A percentile compares a stretch with the other conserved stretches of the same genome.
Conservation (phyloP, 2,888 invertebrate species). For the Trilocha varians region DNA sequence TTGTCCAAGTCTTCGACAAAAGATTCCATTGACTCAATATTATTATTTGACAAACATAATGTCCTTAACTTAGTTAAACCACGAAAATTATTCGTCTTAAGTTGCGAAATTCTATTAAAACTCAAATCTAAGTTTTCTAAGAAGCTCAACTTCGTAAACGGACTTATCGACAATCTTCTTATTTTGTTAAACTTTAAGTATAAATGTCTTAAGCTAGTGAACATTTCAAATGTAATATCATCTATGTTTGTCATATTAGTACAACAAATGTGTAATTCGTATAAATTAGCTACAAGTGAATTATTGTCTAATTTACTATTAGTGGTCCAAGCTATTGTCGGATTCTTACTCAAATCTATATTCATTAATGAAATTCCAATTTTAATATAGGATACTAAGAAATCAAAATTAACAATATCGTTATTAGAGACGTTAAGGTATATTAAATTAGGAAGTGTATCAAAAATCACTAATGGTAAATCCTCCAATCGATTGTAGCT, state of each 20-base stretch:
- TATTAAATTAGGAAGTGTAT: constrained; percentile 58
- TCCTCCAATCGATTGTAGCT: constrained; percentile 53
- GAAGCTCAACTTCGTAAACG: constrained; percentile 82
- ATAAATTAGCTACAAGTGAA: constrained; percentile 49
- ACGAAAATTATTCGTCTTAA: constrained; percentile 88
- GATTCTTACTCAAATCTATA: constrained; percentile 60
- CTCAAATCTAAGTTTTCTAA: constrained; percentile 87
- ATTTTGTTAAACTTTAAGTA: constrained; percentile 84
- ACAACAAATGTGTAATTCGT: constrained; percentile 57
- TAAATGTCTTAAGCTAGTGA: constrained; percentile 83
- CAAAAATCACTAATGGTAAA: constrained; percentile 46
- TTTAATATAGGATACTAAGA: constrained; percentile 41
- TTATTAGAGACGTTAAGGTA: constrained; percentile 59
- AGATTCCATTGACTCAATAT: constrained; percentile 85
- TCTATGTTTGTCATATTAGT: constrained; percentile 64
- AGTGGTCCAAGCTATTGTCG: constrained; percentile 44
- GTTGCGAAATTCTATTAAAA: constrained; percentile 83
- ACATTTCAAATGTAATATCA: constrained; percentile 82
- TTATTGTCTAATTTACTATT: constrained; percentile 39
- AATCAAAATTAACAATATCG: constrained; percentile 51
- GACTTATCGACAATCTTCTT: constrained; percentile 85
- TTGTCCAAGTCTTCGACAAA: constrained; percentile 84
- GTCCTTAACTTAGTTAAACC: constrained; percentile 82
- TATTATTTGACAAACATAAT: constrained; percentile 89
- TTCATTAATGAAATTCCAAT: constrained; percentile 45